phyloP scores from a whole-genome alignment of 2,888 invertebrate species.

The Callyntrura guangdongensis region DNA sequence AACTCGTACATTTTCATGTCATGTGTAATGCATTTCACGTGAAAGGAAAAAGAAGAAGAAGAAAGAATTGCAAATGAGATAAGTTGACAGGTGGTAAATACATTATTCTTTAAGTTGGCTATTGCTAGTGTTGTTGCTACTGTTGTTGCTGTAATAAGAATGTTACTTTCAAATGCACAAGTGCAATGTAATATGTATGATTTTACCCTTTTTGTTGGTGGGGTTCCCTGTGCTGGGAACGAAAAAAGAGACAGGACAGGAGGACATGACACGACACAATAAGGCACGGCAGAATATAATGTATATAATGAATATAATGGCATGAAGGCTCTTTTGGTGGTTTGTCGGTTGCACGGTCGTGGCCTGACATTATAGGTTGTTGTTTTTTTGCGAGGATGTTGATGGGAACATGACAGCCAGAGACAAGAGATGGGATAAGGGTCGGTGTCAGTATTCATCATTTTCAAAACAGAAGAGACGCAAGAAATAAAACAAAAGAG shows the following conservation, averaged over 20 bases:
- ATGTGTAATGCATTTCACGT: conserved; percentile 12
- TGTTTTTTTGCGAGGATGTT: conserved; percentile 48
- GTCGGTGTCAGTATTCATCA: conserved; percentile 40
- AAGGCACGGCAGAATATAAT: neutral
- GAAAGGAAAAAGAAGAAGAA: conserved; percentile 17
- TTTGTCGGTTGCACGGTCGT: neutral
- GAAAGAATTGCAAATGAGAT: conserved; percentile 75
- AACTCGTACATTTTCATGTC: conserved; percentile 5
- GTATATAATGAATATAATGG: too few species aligned
- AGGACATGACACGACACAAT: conserved; percentile 5
- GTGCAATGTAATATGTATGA: conserved; percentile 43
- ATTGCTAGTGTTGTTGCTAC: neutral
- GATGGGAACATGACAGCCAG: conserved; percentile 68
- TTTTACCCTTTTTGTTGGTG: neutral
- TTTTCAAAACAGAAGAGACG: conserved; percentile 33
- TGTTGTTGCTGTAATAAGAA: neutral
- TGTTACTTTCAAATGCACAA: neutral
- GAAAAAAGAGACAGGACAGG: conserved; percentile 16
- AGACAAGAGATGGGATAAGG: conserved; percentile 51
- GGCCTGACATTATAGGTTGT: conserved; percentile 6
- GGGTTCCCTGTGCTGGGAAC: neutral
- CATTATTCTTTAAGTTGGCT: conserved; percentile 25
- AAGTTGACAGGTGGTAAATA: conserved; percentile 76
- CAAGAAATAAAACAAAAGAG: conserved; percentile 34
- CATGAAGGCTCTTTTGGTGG: neutral